A percentile compares a stretch with the other conserved stretches of the same genome.
phyloP scores from a whole-genome alignment of 2,888 invertebrate species.

The Falcaria lacertinaria region DNA sequence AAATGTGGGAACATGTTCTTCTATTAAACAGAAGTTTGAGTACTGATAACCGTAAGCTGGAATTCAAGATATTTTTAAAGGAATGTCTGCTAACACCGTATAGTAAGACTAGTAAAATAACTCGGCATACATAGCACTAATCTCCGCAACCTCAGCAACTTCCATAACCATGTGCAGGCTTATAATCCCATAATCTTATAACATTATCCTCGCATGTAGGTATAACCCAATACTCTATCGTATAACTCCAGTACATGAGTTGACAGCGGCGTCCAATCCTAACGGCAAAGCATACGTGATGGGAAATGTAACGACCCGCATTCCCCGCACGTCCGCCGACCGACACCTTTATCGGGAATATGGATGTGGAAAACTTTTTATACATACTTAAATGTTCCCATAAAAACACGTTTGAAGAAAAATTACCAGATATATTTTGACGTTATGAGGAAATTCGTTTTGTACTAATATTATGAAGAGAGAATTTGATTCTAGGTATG shows the following conservation, averaged over 20 bases:
- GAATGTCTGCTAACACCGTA: too few species aligned
- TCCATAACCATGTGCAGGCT: too few species aligned
- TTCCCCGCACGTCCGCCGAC: constrained; percentile 29
- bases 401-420: neutral
- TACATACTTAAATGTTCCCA: neutral
- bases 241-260: neutral
- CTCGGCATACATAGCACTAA: too few species aligned
- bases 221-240: neutral
- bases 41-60: too few species aligned
- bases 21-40: too few species aligned
- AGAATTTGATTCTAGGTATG: too few species aligned
- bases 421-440: neutral
- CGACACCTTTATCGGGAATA: constrained; percentile 39
- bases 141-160: too few species aligned
- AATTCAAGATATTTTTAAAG: too few species aligned
- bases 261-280: constrained; percentile 1
- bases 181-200: too few species aligned
- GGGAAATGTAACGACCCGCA: constrained; percentile 22
- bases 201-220: neutral
- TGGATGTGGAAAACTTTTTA: constrained; percentile 21
- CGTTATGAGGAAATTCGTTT: neutral
- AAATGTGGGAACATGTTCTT: neutral
- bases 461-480: neutral
- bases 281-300: constrained; percentile 17
- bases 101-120: too few species aligned